These are phyloP conservation scores for Sinentomon sp. DNA, from an alignment of 2,888 invertebrate genomes.

Conservation along the genomic window DNA sequence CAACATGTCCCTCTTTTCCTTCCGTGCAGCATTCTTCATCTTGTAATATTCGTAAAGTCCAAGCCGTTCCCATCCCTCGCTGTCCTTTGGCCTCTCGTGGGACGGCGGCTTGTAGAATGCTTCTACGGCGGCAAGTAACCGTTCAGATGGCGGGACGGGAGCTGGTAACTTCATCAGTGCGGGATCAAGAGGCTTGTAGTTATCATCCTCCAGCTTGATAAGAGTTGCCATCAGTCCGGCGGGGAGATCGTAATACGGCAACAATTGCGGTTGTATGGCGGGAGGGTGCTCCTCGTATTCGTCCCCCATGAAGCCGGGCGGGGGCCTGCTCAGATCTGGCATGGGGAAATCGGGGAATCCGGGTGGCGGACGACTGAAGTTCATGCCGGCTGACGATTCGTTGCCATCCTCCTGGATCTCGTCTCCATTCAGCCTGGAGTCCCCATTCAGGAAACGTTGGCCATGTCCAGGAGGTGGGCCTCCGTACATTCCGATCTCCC, in stretches of 20 bases:
- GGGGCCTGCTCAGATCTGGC: constrained; percentile 63
- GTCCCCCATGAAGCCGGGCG: constrained; percentile 48
- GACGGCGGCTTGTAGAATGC: constrained; percentile 85
- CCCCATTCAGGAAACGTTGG: too few relatives aligned
- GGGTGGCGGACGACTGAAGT: constrained; percentile 29
- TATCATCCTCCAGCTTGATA: constrained; percentile 38
- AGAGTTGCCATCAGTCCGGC: constrained; percentile 95
- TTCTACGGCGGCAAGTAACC: constrained; percentile 73
- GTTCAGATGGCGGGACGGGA: constrained; percentile 78
- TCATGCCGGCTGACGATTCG: too few relatives aligned
- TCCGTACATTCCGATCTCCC: too few relatives aligned
- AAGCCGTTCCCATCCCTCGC: constrained; percentile 93
- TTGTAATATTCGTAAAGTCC: constrained; percentile 93
- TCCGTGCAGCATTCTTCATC: constrained; percentile 71
- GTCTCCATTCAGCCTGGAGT: too few relatives aligned
- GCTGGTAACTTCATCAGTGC: constrained; percentile 71
- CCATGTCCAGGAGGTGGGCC: too few relatives aligned
- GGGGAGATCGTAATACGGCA: constrained; percentile 87
- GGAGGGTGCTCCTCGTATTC: constrained; percentile 13
- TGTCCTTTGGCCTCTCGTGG: constrained; percentile 80
- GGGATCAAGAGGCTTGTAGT: constrained; percentile 70
- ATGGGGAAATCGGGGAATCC: too few relatives aligned
- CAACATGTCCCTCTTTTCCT: constrained; percentile 60
- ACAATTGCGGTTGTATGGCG: too few relatives aligned
- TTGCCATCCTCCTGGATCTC: too few relatives aligned